These are phyloP conservation scores for Apotomis turbidana DNA, from an alignment of 2,888 invertebrate species.

Conservation along the genomic window DNA sequence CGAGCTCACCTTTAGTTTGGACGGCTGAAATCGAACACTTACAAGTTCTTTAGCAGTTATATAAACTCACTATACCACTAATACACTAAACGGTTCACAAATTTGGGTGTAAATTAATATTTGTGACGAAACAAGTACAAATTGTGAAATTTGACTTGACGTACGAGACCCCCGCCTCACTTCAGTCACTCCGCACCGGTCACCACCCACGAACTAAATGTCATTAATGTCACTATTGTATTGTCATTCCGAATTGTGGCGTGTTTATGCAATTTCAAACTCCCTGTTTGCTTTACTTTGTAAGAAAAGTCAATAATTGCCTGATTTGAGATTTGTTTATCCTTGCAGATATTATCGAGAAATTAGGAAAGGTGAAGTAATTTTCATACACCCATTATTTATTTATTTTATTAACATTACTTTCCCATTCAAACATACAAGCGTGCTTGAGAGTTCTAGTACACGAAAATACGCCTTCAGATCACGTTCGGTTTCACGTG, in stretches of 20 bases:
- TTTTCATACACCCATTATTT: too few relatives aligned
- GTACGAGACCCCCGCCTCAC: slow-evolving; percentile 16
- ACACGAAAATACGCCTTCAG: not conserved
- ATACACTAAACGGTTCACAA: slow-evolving; percentile 28
- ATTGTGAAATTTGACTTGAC: slow-evolving; percentile 40
- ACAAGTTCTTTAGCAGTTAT: slow-evolving; percentile 16
- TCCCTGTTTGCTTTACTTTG: too few relatives aligned
- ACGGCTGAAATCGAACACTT: slow-evolving; percentile 24
- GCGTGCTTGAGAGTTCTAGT: too few relatives aligned
- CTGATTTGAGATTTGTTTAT: too few relatives aligned
- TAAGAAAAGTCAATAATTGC: too few relatives aligned
- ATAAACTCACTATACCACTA: slow-evolving; percentile 21
- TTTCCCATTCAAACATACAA: too few relatives aligned
- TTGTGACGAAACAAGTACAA: slow-evolving; percentile 39
- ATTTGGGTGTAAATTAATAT: slow-evolving; percentile 40
- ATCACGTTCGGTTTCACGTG: not conserved
- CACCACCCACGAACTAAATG: slow-evolving; percentile 31
- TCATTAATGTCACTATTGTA: slow-evolving; percentile 9
- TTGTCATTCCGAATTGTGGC: not conserved
- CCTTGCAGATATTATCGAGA: too few relatives aligned
- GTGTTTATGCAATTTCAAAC: too few relatives aligned
- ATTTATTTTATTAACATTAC: too few relatives aligned
- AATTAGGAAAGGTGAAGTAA: too few relatives aligned
- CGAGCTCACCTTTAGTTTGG: slow-evolving; percentile 26
- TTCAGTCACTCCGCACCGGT: slow-evolving; percentile 8